phyloP scores from a whole-genome alignment of 2,888 invertebrate genomes.

The Sphecodes monilicornis region DNA sequence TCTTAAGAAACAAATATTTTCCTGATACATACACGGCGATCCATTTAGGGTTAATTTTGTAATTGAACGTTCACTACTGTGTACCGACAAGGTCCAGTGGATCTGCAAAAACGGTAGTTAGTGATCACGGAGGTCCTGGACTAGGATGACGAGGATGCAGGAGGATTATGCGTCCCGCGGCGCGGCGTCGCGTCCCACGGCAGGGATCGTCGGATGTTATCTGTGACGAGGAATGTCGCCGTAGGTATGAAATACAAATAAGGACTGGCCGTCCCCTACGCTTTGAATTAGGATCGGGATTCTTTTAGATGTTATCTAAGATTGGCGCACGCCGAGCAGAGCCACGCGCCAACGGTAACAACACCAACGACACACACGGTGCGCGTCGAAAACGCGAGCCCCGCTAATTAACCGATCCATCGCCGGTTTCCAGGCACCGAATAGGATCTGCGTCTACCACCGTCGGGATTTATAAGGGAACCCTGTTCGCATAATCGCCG shows the following conservation, averaged over 20 bases:
- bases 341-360: constrained; percentile 63
- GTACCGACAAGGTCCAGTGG: background rate
- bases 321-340: constrained; percentile 57
- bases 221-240: constrained; percentile 75
- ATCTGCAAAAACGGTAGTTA: background rate
- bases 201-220: constrained; percentile 67
- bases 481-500: background rate
- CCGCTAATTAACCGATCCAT: constrained; percentile 34
- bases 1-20: no score
- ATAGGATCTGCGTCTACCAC: background rate
- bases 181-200: constrained; percentile 51
- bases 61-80: background rate
- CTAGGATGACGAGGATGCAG: background rate
- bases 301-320: constrained; percentile 77
- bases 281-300: constrained; percentile 78
- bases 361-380: background rate
- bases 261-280: constrained; percentile 74
- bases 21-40: no score
- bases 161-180: constrained; percentile 16
- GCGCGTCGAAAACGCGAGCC: constrained; percentile 9
- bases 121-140: background rate
- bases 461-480: no score
- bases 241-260: constrained; percentile 79
- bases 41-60: background rate
- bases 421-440: background rate